These are phyloP conservation scores for Julus scanicus DNA, from an alignment of 2,888 invertebrate species.

Conservation along the genomic window DNA sequence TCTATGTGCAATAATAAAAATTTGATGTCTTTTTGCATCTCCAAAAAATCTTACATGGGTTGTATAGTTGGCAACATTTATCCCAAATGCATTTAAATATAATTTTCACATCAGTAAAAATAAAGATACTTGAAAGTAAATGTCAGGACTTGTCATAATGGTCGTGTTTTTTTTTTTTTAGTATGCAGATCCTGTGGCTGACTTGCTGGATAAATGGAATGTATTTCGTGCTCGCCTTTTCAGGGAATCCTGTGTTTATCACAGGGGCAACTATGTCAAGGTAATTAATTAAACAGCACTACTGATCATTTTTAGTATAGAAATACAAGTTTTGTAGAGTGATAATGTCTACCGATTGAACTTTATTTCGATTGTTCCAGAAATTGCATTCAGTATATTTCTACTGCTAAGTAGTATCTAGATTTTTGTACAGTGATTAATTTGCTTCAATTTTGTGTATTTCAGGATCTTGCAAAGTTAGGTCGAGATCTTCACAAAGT, in stretches of 20 bases:
- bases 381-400: background rate
- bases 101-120: no score
- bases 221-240: slow-evolving; percentile 96
- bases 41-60: no score
- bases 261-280: slow-evolving; percentile 99
- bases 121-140: no score
- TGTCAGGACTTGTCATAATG: background rate
- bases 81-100: no score
- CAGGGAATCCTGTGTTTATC: slow-evolving; percentile 99
- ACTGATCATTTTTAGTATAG: background rate
- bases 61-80: no score
- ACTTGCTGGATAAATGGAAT: slow-evolving; percentile 97
- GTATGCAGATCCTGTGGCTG: slow-evolving; percentile 99
- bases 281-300: slow-evolving; percentile 61
- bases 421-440: slow-evolving; percentile 6
- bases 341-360: background rate
- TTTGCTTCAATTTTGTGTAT: slow-evolving; percentile 55
- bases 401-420: background rate
- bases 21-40: no score
- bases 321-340: no score
- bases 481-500: slow-evolving; percentile 96
- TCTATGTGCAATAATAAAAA: no score
- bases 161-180: slow-evolving; percentile 64
- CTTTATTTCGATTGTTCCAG: background rate
- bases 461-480: slow-evolving; percentile 90